Percentiles rank a stretch among this genome's conserved stretches.
These are phyloP conservation scores for Rhinolophus sinicus DNA, from an alignment of 2,113 vertebrate genomes.

Conservation along the genomic window DNA sequence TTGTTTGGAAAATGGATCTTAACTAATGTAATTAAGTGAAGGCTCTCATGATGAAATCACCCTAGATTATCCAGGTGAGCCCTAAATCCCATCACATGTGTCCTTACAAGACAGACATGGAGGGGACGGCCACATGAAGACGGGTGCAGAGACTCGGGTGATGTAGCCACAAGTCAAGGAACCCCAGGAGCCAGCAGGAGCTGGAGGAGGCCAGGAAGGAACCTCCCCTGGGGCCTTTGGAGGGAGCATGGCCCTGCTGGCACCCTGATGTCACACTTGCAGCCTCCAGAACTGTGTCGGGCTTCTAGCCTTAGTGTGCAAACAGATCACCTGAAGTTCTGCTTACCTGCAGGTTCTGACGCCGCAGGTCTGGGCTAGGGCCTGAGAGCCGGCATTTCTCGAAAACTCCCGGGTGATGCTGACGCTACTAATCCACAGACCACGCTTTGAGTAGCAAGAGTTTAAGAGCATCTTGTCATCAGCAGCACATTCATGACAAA, in stretches of 20 bases:
- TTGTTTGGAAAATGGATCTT: conserved; percentile 10
- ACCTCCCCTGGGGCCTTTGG: neutral
- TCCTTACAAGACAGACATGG: neutral
- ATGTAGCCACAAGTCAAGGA: neutral
- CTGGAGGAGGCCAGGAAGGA: neutral
- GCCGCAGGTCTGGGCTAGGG: neutral
- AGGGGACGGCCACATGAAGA: neutral
- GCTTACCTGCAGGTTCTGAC: neutral
- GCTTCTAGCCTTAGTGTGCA: neutral
- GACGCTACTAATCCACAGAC: neutral
- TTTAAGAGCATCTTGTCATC: neutral
- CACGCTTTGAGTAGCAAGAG: neutral
- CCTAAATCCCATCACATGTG: neutral
- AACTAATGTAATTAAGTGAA: neutral
- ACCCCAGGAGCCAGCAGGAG: neutral
- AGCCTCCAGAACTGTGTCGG: neutral
- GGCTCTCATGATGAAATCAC: neutral
- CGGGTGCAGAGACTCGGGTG: neutral
- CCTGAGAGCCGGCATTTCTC: neutral
- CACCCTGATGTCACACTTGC: neutral
- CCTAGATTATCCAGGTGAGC: neutral
- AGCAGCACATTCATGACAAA: neutral
- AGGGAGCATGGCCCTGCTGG: neutral
- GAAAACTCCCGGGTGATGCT: neutral
- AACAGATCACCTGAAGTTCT: neutral